Evolutionary conservation across 2,113 vertebrate species (phyloP).

Genomic region (Leptosomus discolor): DNA sequence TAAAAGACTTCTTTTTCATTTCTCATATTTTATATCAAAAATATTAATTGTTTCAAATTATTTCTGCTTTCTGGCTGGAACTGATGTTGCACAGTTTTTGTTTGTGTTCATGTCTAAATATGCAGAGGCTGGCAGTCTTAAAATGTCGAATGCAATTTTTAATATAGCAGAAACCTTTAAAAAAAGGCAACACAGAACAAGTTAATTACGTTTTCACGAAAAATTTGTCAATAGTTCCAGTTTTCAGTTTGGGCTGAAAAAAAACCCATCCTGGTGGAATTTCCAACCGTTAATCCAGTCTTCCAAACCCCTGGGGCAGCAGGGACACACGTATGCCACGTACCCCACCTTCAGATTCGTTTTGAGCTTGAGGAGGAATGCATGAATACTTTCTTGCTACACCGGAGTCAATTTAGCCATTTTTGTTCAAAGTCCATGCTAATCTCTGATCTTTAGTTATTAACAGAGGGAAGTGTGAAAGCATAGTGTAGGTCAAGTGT

Average conservation of each 20-base stretch:
- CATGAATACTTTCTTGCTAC: not conserved
- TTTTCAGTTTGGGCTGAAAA: not conserved
- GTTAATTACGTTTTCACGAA: not conserved
- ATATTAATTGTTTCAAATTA: not conserved
- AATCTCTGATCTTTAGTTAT: not conserved
- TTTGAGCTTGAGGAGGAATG: not conserved
- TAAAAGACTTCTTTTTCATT: not conserved
- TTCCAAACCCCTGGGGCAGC: not conserved
- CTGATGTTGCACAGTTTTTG: not conserved
- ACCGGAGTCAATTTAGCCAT: not conserved
- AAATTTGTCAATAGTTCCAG: not conserved
- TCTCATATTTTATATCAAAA: not conserved
- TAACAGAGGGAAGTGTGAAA: not conserved
- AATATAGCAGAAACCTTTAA: not conserved
- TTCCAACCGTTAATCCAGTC: not conserved
- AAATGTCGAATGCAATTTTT: not conserved
- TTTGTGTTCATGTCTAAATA: not conserved
- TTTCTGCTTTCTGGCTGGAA: not conserved
- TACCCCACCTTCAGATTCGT: not conserved
- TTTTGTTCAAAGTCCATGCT: not conserved
- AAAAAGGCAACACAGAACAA: not conserved
- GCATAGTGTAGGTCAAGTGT: not conserved
- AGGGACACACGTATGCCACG: fast-evolving
- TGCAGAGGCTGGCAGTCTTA: not conserved
- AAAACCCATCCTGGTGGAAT: not conserved